These are phyloP conservation scores for Triops cancriformis DNA, from an alignment of 1,140 invertebrate species.

Conservation along the genomic window DNA sequence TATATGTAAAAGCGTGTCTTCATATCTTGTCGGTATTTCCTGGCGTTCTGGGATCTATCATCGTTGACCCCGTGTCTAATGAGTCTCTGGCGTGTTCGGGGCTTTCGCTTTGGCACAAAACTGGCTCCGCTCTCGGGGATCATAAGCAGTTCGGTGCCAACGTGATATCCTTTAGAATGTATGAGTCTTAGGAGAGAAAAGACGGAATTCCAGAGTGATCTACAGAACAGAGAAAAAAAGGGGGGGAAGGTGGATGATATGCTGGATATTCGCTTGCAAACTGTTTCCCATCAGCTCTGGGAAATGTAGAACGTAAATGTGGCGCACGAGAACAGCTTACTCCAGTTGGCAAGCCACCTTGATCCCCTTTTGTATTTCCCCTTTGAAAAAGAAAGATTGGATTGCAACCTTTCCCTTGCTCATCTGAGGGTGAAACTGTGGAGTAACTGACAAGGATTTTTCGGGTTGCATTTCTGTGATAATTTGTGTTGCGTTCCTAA, in stretches of 20 bases:
- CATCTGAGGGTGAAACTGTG: no score
- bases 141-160: background rate
- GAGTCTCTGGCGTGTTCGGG: background rate
- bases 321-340: background rate
- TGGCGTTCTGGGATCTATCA: conserved; percentile 4
- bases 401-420: no score
- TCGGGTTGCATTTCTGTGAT: no score
- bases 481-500: no score
- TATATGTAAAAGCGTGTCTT: background rate
- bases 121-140: background rate
- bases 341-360: background rate
- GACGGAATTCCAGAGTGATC: background rate
- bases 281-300: background rate
- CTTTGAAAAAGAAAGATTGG: no score
- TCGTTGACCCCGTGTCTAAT: background rate
- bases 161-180: background rate
- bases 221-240: background rate
- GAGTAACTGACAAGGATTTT: no score
- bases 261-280: background rate
- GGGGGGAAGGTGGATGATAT: background rate
- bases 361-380: background rate
- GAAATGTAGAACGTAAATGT: background rate
- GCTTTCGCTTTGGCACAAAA: background rate
- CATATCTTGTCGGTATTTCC: conserved; percentile 8
- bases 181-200: background rate